Evolutionary conservation across 2,113 vertebrate species (phyloP), one percentile per base, ranked within the genome.

Genomic region (Pseudois nayaur): DNA sequence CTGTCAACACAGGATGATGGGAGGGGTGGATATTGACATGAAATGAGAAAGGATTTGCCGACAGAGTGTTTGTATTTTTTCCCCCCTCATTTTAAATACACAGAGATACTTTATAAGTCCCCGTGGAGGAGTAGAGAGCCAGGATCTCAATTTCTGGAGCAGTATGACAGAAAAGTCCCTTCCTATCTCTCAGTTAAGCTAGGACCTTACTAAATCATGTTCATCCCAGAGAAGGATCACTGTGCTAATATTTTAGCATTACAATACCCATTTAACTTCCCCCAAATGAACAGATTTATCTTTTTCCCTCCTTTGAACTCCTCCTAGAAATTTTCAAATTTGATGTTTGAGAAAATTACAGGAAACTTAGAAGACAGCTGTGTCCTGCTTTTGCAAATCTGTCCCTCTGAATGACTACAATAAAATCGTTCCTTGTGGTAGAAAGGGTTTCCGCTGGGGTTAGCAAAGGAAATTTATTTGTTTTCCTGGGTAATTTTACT

Each of bases 401-500:
- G 5, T 67, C 27, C 29, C 43, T 67, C 19, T 14, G n/a, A 71
- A 52, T 19, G 21, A 6, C 12, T n/a, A 13, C 21, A 40, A n/a
- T 59, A 86, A 95, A 87, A 67, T 23, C 27, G 5, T 33, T 79
- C 43, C 43, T 23, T 13, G 1, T 8, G 27, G n/a, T 85, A 48
- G 16, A n/a, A 62, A 59, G 13, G 2, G 5, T 59, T 94, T 78
- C 81, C 23, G 1, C 1, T 64, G 23, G 33, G 45, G 57, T 60
- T 81, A 74, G 27, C 55, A 60, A 45, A 82, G 15, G 36, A 78
- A 90, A 57, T 6, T 14, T 45, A 87, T 89, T 94, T 93, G 21
- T 91, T 94, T 94, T 74, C 79, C 64, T 86, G 93, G 62, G n/a
- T 94, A 91, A 96, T 96, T 95, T 83, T 31, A 89, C 31, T 84